Evolutionary conservation across 2,797 vertebrate species (phyloP).

Genomic region (Danio aesculapii): DNA sequence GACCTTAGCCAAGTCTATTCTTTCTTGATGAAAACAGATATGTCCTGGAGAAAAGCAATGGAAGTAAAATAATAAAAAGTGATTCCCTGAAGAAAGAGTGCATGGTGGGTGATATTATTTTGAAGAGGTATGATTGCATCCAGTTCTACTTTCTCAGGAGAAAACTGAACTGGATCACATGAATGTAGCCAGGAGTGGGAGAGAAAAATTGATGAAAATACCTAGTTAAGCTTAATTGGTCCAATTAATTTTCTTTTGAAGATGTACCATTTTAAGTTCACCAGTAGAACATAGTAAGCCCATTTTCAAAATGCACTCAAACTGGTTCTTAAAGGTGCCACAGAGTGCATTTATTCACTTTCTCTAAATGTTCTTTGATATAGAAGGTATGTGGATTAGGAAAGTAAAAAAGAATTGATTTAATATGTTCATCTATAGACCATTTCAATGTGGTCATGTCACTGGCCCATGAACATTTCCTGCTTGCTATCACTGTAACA

Average conservation of each 20-base stretch:
- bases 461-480: no score
- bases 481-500: no score
- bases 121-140: slow-evolving; percentile 47
- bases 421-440: no score
- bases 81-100: slow-evolving; percentile 41
- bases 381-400: no score
- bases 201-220: not conserved
- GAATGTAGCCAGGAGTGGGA: slow-evolving; percentile 25
- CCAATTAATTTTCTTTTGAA: slow-evolving; percentile 34
- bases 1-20: slow-evolving; percentile 31
- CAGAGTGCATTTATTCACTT: no score
- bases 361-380: no score
- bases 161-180: slow-evolving; percentile 29
- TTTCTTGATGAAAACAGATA: slow-evolving; percentile 49
- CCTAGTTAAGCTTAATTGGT: slow-evolving; percentile 30
- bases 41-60: slow-evolving; percentile 29
- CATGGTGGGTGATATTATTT: slow-evolving; percentile 51
- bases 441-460: no score
- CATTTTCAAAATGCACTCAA: not conserved
- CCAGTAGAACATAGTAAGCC: not conserved
- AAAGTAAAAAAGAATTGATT: no score
- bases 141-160: slow-evolving; percentile 20
- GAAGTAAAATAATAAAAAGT: slow-evolving; percentile 52
- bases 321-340: not conserved
- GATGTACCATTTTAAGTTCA: not conserved